Percentiles rank a stretch among this genome's conserved stretches.
These are phyloP conservation scores for Neomorphus geoffroyi DNA, from an alignment of 2,797 vertebrate species.

Conservation along the genomic window DNA sequence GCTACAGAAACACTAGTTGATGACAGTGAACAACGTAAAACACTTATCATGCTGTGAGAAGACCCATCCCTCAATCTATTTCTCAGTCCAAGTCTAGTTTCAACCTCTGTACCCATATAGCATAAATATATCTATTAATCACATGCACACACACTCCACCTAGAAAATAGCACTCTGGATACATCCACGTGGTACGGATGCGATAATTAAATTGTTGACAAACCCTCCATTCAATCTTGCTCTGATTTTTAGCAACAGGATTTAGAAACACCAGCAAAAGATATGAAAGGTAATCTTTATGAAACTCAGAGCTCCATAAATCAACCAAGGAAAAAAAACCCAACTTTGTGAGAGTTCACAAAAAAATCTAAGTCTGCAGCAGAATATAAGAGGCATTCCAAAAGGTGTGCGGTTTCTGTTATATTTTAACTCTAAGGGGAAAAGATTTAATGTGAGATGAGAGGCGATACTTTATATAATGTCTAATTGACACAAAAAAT, in stretches of 20 bases:
- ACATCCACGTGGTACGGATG: too few relatives aligned
- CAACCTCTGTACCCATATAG: background rate
- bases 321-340: fast-evolving
- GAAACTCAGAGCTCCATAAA: background rate
- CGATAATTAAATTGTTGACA: background rate
- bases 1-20: background rate
- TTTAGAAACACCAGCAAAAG: background rate
- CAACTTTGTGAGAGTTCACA: background rate
- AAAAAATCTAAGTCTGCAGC: background rate
- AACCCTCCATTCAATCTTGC: background rate
- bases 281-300: background rate
- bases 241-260: background rate
- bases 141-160: background rate
- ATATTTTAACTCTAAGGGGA: background rate
- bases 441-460: background rate
- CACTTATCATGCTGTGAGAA: background rate
- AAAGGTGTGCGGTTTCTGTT: background rate
- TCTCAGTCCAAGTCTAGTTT: background rate
- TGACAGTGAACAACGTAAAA: background rate
- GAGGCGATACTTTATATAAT: background rate
- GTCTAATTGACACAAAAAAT: background rate
- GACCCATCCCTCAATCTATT: background rate
- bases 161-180: background rate
- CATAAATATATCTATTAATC: background rate
- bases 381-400: background rate